These are phyloP conservation scores for Rhynchotus rufescens DNA, from an alignment of 2,797 vertebrate species.

Conservation along the genomic window DNA sequence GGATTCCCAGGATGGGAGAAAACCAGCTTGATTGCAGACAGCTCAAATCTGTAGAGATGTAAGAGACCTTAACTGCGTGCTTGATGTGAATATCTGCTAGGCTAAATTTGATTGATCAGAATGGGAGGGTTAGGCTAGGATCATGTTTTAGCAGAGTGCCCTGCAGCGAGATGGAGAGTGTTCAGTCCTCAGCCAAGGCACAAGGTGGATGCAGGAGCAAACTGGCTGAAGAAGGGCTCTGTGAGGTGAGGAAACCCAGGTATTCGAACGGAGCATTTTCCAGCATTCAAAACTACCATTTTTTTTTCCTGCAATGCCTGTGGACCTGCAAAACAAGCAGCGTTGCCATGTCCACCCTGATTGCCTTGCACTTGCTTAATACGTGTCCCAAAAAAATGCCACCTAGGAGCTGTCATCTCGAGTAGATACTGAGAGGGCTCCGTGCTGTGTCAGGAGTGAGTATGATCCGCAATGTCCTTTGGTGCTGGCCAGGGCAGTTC, in stretches of 20 bases:
- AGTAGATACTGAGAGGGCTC: neutral
- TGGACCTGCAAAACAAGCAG: no score
- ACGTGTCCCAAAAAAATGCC: rapidly evolving
- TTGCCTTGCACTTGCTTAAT: rapidly evolving
- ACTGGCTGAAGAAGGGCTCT: neutral
- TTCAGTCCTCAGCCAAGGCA: neutral
- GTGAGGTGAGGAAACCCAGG: neutral
- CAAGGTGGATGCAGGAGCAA: neutral
- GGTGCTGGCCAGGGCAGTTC: neutral
- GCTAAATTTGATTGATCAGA: neutral
- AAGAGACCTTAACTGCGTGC: neutral
- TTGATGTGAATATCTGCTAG: neutral
- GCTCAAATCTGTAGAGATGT: neutral
- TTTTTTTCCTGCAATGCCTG: no score
- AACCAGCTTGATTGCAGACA: neutral
- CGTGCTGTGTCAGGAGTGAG: neutral
- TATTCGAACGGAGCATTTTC: neutral
- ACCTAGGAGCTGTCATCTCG: rapidly evolving
- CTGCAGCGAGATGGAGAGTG: neutral
- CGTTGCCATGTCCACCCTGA: neutral
- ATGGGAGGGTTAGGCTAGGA: neutral
- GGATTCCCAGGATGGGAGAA: neutral
- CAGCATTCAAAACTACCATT: rapidly evolving
- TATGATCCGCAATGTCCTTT: neutral
- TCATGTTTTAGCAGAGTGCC: neutral